A percentile compares a stretch with the other conserved stretches of the same genome.
These are phyloP conservation scores for Abrostola triplasia DNA, from an alignment of 2,888 invertebrate genomes.

Conservation along the genomic window DNA sequence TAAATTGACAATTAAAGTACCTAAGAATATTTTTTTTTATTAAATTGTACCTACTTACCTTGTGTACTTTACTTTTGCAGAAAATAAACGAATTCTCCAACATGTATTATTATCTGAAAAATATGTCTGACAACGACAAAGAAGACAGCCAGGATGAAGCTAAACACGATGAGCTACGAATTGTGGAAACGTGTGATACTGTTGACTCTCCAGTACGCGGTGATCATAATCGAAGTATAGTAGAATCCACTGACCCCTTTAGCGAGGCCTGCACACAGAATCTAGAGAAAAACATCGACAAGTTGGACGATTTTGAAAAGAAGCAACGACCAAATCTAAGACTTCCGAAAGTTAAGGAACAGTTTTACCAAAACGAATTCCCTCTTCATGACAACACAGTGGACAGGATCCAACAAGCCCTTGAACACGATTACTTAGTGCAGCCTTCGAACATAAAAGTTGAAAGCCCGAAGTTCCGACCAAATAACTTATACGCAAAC, in stretches of 20 bases:
- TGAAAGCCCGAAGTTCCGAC: conserved; percentile 82
- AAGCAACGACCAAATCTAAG: conserved; percentile 84
- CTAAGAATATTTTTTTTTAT: neutral
- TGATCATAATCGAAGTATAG: conserved; percentile 51
- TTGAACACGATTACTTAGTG: conserved; percentile 88
- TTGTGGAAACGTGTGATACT: conserved; percentile 81
- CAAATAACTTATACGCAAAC: conserved; percentile 83
- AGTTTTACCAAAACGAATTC: conserved; percentile 86
- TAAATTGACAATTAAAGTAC: no score
- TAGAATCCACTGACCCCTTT: conserved; percentile 76
- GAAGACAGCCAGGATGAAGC: conserved; percentile 86
- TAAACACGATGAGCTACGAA: conserved; percentile 79
- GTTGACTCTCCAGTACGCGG: conserved; percentile 75
- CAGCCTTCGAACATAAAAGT: conserved; percentile 90
- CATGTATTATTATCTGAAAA: conserved; percentile 95
- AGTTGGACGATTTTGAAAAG: conserved; percentile 63
- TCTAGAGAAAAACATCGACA: conserved; percentile 74
- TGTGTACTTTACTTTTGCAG: conserved; percentile 81
- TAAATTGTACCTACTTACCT: neutral
- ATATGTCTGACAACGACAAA: conserved; percentile 90
- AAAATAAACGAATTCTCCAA: conserved; percentile 96
- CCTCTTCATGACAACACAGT: conserved; percentile 71
- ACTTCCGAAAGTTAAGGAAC: conserved; percentile 81
- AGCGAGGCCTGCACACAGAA: conserved; percentile 84
- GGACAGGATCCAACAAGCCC: conserved; percentile 83